Evolutionary conservation across 2,797 vertebrate species (phyloP).

Genomic region (Etheostoma nigrum): DNA sequence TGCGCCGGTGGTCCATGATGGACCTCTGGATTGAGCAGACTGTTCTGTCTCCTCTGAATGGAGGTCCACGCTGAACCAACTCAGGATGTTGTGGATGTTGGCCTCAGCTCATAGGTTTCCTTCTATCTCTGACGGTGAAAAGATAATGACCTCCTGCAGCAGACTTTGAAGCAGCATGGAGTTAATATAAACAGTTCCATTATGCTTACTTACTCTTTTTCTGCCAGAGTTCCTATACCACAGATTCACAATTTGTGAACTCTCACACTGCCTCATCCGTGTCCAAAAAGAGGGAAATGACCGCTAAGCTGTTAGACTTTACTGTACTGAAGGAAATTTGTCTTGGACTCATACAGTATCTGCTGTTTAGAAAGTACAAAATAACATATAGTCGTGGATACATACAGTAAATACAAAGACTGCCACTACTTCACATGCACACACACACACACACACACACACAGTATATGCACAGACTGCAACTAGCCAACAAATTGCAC

Average conservation of each 20-base stretch:
- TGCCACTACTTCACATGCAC: too few relatives aligned
- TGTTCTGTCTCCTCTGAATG: constrained; percentile 41
- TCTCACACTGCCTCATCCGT: neutral
- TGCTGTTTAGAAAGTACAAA: too few relatives aligned
- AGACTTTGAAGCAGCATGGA: constrained; percentile 9
- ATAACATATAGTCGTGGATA: too few relatives aligned
- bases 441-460: too few relatives aligned
- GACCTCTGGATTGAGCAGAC: constrained; percentile 38
- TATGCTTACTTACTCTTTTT: neutral
- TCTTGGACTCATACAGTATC: too few relatives aligned
- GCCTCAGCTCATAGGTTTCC: constrained; percentile 48
- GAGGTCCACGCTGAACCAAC: constrained; percentile 36
- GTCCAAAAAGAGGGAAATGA: constrained; percentile 2
- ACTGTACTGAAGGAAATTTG: too few relatives aligned
- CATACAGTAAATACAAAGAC: too few relatives aligned
- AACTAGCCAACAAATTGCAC: too few relatives aligned
- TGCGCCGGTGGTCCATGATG: constrained; percentile 57
- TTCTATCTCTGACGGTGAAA: constrained; percentile 20
- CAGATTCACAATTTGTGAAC: neutral
- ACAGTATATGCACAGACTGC: too few relatives aligned
- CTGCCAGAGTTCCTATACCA: neutral
- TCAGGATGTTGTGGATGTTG: constrained; percentile 68
- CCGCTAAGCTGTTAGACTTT: neutral
- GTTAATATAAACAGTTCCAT: neutral
- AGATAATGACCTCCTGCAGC: constrained; percentile 39